Percentiles rank a stretch among this genome's conserved stretches.
Conservation (phyloP, 1,140 invertebrate species). For the Protaetia brevitarsis region DNA sequence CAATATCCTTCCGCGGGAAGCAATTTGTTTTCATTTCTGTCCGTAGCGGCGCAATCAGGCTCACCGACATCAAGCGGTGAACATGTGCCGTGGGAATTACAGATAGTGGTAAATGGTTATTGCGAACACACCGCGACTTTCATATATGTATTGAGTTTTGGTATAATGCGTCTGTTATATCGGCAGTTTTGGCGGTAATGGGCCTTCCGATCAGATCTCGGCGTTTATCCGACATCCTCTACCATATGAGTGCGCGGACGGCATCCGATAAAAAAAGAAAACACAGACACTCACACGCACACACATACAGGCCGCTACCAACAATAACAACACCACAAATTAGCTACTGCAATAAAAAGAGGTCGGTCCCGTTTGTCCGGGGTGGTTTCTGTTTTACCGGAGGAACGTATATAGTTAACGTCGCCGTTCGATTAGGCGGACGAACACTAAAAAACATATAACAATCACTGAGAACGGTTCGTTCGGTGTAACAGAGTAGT, state of each 20-base stretch:
- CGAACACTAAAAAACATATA: slow-evolving; percentile 40
- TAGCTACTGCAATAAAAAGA: slow-evolving; percentile 36
- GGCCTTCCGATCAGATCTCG: slow-evolving; percentile 29
- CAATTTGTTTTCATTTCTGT: slow-evolving; percentile 46
- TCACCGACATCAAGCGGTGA: slow-evolving; percentile 39
- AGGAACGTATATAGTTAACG: slow-evolving; percentile 21
- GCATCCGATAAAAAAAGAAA: slow-evolving; percentile 35
- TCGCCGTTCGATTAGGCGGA: slow-evolving; percentile 39
- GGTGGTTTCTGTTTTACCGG: not conserved
- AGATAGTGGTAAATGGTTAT: slow-evolving; percentile 47
- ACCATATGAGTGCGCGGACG: slow-evolving; percentile 23
- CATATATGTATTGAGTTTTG: slow-evolving; percentile 44
- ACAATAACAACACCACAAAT: slow-evolving; percentile 30
- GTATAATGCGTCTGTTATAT: slow-evolving; percentile 41
- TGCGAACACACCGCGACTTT: slow-evolving; percentile 36
- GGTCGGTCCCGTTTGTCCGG: slow-evolving; percentile 21
- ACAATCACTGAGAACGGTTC: slow-evolving; percentile 37
- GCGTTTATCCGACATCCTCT: slow-evolving; percentile 19
- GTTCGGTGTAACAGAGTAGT: slow-evolving; percentile 20
- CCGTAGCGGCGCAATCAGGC: slow-evolving; percentile 41
- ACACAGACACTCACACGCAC: slow-evolving; percentile 19
- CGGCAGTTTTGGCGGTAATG: slow-evolving; percentile 33
- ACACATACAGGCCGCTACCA: not conserved
- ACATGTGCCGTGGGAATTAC: slow-evolving; percentile 42
- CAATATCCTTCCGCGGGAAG: slow-evolving; percentile 42